Evolutionary conservation across 2,888 invertebrate genomes (phyloP), one percentile per base, ranked within the genome.

Genomic region (Oligia strigilis): DNA sequence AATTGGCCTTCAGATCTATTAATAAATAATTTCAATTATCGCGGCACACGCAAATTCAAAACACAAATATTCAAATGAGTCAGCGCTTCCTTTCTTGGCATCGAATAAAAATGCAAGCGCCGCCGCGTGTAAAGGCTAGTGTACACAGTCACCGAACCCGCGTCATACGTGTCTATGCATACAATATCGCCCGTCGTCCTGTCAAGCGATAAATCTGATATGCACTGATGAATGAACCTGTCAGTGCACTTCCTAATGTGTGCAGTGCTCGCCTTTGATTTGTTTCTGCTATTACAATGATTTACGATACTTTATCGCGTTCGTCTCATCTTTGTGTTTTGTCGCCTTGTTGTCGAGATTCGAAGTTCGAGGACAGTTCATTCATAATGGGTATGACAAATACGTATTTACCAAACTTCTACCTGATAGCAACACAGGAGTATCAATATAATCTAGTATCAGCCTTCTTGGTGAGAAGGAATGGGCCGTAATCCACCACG

Each of bases 171-270:
- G 89, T 71, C 65, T 67, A 29, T 46, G 89, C 90, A 90, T 90
- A 88, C 85, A 73, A 76, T 89, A 89, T 88, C 82, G 81, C 72
- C 1, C 81, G 73, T 87, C 90, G 87, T 89, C 90, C 88, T 88
- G 88, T 77, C 80, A 19, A 29, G 19, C 83, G 87, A 89, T 88
- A 89, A 86, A 86, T 88, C 84, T 81, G 88, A 89, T 88, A 88
- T 46, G 80, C 60, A 76, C 72, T 88, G 90, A 88, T 83, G 89
- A 89, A 90, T 83, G 90, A 84, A 73, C 69, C 82, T 89, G 80
- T 77, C 86, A 77, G 13, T 55, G 55, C 76, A 81, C 87, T 87
- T 80, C 83, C 77, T 89, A 74, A 83, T 78, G 65, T 80, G 67
- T 58, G 62, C 75, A 73, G 36, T 65, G 77, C 69, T 74, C 65